phyloP scores from a whole-genome alignment of 1,140 invertebrate species.

The Drosophila nebulosa region DNA sequence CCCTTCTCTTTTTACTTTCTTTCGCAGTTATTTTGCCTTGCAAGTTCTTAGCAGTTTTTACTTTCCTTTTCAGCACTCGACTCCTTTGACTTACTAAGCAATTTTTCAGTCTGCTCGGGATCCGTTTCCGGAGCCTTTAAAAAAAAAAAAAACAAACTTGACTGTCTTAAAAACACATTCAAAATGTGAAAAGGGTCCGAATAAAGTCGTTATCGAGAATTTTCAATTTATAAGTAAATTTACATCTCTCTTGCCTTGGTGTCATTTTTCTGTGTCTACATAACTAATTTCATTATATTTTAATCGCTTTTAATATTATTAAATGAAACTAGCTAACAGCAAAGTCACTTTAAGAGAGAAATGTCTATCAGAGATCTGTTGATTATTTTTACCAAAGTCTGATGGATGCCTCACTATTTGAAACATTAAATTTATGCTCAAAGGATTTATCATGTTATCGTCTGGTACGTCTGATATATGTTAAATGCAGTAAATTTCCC shows the following conservation, averaged over 20 bases:
- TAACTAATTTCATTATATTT: too few species aligned
- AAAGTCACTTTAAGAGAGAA: too few species aligned
- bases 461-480: too few species aligned
- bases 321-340: too few species aligned
- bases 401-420: too few species aligned
- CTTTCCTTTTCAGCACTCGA: conserved; percentile 25
- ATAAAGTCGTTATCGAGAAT: not conserved
- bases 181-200: not conserved
- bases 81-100: conserved; percentile 16
- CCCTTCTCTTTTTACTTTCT: conserved; percentile 9
- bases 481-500: not conserved
- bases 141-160: not conserved
- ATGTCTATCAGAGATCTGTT: too few species aligned
- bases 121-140: not conserved
- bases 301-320: too few species aligned
- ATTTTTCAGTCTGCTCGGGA: conserved; percentile 28
- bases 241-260: too few species aligned
- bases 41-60: conserved; percentile 27
- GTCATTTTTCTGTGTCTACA: too few species aligned
- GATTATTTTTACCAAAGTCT: too few species aligned
- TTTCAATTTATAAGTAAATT: not conserved
- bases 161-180: not conserved
- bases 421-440: too few species aligned
- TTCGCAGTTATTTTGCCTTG: conserved; percentile 28
- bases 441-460: too few species aligned